Conservation (phyloP, 37 sponge, comb jelly and placozoan genomes). For the Aplysina aerophoba region DNA sequence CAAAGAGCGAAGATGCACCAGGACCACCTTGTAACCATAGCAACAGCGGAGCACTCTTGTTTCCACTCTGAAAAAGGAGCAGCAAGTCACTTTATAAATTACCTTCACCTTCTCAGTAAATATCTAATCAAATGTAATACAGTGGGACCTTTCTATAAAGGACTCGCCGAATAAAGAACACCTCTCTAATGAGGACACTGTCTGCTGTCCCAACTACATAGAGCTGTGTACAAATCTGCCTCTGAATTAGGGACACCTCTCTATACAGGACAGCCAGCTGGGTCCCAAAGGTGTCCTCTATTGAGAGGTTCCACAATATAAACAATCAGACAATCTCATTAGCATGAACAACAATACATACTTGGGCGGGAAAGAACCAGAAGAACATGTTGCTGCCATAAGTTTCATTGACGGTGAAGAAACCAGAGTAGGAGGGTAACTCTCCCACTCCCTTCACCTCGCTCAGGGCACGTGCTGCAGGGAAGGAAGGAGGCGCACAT, state of each 20-base stretch:
- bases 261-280: no score
- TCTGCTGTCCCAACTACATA: no score
- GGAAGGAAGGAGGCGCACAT: conserved; percentile 19
- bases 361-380: conserved; percentile 91
- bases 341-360: not conserved
- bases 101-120: no score
- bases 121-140: no score
- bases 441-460: conserved; percentile 34
- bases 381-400: conserved; percentile 85
- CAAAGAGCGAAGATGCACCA: conserved; percentile 89
- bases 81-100: no score
- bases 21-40: conserved; percentile 96
- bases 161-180: conserved; percentile 17
- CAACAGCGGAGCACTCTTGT: conserved; percentile 67
- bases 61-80: conserved; percentile 33
- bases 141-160: not conserved
- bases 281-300: no score
- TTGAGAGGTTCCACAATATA: conserved; percentile 34
- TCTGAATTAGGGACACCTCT: no score
- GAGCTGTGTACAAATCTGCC: no score
- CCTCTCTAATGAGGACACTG: no score
- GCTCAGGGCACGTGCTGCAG: conserved; percentile 59
- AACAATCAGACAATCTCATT: not conserved
- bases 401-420: conserved; percentile 75
- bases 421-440: conserved; percentile 65